Base-by-base conservation (phyloP, 2,888 invertebrate species). In the Microchrysa polita region DNA sequence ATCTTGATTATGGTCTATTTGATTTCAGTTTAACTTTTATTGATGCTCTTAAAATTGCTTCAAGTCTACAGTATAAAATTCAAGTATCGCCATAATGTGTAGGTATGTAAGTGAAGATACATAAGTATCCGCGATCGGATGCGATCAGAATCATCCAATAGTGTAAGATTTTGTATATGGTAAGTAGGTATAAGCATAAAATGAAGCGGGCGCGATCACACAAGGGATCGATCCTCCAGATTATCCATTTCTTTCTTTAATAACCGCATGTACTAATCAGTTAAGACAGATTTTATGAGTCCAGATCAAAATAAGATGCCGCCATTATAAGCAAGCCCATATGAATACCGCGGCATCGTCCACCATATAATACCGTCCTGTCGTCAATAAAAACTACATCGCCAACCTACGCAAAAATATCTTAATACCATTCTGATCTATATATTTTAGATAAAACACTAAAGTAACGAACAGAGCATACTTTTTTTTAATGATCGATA, bases 401-500 rank as follows among this genome's bases (percentile, higher is more conserved):
- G 40, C 57, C n/a, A 40, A 40, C 69, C 69, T 23, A 69, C 69
- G 69, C 69, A 22, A 22, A 40, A 65, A 65, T 65, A 65, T 65
- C 65, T 65, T 65, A 65, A 65, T 65, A 65, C 22, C 42, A 23
- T 65, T 44, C 48, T 55, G 55, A 69, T 69, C 69, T 55, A 34
- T 40, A 40, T 55, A 69, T 69, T 55, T 57, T 55, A 55, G 57
- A 69, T 69, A 23, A 2, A 53, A 48, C 22, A 23, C 12, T 23
- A 59, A 53, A 53, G 52, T 65, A 48, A 52, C 9, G 52, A 65
- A 48, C 67, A 53, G 23, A 18, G 65, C 65, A 22, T 48, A 22
- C 14, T n/a, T 22, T 44, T 55, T 69, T 69, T 57, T 69, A 69
- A 69, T 69, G 69, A 57, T 69, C 34, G 69, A 57, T 57, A 42